Conservation (phyloP, 2,888 invertebrate species). For the Drepana falcataria region DNA sequence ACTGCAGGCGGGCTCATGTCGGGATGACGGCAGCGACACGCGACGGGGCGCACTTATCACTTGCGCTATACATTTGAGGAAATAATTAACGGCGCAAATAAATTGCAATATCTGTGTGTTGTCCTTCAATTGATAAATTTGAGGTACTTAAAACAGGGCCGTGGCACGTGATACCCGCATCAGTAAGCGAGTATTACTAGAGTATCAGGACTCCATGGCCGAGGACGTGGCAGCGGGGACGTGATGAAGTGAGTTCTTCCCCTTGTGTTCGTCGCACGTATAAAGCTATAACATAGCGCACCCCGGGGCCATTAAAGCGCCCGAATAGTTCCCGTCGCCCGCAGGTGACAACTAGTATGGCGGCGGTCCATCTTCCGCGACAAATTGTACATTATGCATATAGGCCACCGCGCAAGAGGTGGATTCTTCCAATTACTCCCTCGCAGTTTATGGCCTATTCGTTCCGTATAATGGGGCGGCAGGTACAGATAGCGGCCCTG, state of each 20-base stretch:
- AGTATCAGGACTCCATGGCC: too few species aligned
- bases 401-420: slow-evolving; percentile 10
- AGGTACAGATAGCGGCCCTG: not conserved
- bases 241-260: too few species aligned
- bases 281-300: not conserved
- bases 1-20: not conserved
- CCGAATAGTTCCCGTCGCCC: not conserved
- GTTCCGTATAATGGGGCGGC: not conserved
- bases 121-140: too few species aligned
- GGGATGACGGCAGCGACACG: not conserved
- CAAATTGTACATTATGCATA: slow-evolving; percentile 24
- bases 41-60: not conserved
- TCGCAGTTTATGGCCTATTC: slow-evolving; percentile 1
- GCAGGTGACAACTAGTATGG: slow-evolving; percentile 11
- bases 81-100: not conserved
- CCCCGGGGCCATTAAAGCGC: not conserved
- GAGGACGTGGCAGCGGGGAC: too few species aligned
- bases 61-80: not conserved
- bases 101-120: not conserved
- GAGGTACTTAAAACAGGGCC: too few species aligned
- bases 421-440: slow-evolving; percentile 13
- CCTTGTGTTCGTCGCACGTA: too few species aligned
- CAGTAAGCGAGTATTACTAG: too few species aligned
- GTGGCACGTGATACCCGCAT: too few species aligned
- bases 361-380: slow-evolving; percentile 10